Conservation (phyloP, 2,113 vertebrate genomes). For the Rallus limicola region DNA sequence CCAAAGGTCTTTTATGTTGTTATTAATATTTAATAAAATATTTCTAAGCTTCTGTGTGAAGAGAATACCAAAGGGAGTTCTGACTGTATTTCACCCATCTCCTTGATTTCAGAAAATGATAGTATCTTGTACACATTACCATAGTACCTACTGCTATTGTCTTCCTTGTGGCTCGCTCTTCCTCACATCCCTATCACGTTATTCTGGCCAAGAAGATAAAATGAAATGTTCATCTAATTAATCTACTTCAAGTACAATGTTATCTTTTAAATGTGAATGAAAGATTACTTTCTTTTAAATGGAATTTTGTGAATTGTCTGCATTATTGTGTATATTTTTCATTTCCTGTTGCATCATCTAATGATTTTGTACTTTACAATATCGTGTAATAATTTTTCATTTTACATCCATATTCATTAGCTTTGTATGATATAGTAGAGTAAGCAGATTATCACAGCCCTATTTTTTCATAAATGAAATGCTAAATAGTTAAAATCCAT, state of each 20-base stretch:
- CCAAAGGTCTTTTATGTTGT: constrained; percentile 60
- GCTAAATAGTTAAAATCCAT: background rate
- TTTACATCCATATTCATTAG: background rate
- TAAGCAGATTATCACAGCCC: background rate
- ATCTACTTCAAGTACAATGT: background rate
- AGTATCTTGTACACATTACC: background rate
- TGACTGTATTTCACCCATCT: background rate
- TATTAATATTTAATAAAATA: constrained; percentile 68
- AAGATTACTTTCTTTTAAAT: background rate
- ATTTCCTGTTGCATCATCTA: background rate
- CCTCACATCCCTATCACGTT: background rate
- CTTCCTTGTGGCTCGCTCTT: background rate
- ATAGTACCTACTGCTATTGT: background rate
- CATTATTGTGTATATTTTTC: background rate
- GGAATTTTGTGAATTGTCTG: background rate
- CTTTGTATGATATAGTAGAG: background rate
- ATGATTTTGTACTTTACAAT: background rate
- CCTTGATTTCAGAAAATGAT: background rate
- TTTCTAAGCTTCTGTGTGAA: constrained; percentile 45
- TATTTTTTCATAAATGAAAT: background rate
- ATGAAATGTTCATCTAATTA: background rate
- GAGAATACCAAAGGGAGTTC: constrained; percentile 23
- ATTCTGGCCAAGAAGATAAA: background rate
- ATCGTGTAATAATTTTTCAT: background rate
- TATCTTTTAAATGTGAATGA: background rate